Percentiles rank a stretch among this genome's conserved stretches.
phyloP scores from a whole-genome alignment of 1,140 invertebrate species.

The Macrobrachium nipponense region DNA sequence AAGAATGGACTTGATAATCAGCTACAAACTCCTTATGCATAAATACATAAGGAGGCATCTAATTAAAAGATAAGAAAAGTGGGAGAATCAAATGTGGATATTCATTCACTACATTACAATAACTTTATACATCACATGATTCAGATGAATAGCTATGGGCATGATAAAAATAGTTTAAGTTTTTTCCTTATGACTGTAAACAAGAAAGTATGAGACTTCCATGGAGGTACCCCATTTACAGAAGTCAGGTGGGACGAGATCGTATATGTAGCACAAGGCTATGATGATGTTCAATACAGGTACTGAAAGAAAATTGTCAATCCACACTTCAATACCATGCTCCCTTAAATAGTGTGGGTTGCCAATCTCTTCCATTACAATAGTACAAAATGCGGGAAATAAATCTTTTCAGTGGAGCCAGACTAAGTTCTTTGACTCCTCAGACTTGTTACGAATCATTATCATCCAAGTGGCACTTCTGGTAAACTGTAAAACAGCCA shows the following conservation, averaged over 20 bases:
- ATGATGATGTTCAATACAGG: slow-evolving; percentile 24
- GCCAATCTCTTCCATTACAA: slow-evolving; percentile 20
- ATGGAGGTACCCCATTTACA: slow-evolving; percentile 25
- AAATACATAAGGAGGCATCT: background rate
- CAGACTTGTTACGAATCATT: no score
- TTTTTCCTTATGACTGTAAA: background rate
- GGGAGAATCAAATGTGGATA: no score
- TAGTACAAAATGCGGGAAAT: no score
- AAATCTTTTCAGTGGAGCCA: no score
- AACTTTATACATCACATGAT: slow-evolving; percentile 37
- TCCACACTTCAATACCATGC: slow-evolving; percentile 18
- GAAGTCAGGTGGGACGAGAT: slow-evolving; percentile 48
- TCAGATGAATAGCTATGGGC: slow-evolving; percentile 36
- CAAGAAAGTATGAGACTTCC: background rate
- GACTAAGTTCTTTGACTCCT: no score
- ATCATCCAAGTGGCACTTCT: no score
- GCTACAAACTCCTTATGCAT: background rate
- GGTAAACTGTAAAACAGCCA: no score
- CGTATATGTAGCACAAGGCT: slow-evolving; percentile 41
- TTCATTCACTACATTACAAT: background rate
- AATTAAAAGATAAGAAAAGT: no score
- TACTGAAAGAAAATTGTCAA: slow-evolving; percentile 38
- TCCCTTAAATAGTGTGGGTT: slow-evolving; percentile 27
- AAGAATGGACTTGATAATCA: slow-evolving; percentile 21
- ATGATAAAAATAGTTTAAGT: slow-evolving; percentile 28